phyloP scores from a whole-genome alignment of 2,113 vertebrate genomes.

The Polypterus senegalus region DNA sequence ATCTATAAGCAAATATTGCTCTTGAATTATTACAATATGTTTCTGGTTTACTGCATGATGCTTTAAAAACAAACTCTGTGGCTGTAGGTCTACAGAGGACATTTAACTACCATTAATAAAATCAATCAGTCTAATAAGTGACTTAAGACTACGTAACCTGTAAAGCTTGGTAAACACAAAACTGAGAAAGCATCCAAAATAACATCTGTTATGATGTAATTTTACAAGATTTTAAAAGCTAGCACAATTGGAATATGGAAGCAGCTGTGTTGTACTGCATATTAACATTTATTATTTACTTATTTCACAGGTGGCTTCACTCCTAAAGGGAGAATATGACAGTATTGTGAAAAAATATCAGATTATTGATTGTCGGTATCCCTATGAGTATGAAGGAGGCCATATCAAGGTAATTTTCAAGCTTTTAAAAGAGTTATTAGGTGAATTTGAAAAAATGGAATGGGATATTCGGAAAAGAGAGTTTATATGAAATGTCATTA shows the following conservation, averaged over 20 bases:
- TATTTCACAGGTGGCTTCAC: conserved; percentile 28
- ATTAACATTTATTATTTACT: background rate
- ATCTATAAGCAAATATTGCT: too few species aligned
- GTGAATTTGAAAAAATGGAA: background rate
- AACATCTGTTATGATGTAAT: too few species aligned
- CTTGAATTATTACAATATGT: too few species aligned
- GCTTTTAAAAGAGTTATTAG: background rate
- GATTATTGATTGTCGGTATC: conserved; percentile 36
- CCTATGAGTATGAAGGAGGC: conserved; percentile 34
- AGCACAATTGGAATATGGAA: background rate
- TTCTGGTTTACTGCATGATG: too few species aligned
- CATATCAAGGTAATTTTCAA: conserved; percentile 30
- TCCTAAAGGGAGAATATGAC: conserved; percentile 25
- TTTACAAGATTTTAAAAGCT: background rate
- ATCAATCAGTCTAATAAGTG: too few species aligned
- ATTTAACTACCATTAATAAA: too few species aligned
- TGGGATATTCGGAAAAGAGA: background rate
- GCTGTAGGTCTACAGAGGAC: too few species aligned
- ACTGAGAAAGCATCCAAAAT: too few species aligned
- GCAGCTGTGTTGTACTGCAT: background rate
- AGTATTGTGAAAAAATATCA: conserved; percentile 21
- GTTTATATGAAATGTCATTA: background rate
- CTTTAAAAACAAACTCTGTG: too few species aligned
- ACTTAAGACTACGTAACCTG: too few species aligned
- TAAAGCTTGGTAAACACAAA: too few species aligned